Percentiles rank a stretch among this genome's conserved stretches.
These are phyloP conservation scores for Sebastolobus altivelis DNA, from an alignment of 2,797 vertebrate species.

Conservation along the genomic window DNA sequence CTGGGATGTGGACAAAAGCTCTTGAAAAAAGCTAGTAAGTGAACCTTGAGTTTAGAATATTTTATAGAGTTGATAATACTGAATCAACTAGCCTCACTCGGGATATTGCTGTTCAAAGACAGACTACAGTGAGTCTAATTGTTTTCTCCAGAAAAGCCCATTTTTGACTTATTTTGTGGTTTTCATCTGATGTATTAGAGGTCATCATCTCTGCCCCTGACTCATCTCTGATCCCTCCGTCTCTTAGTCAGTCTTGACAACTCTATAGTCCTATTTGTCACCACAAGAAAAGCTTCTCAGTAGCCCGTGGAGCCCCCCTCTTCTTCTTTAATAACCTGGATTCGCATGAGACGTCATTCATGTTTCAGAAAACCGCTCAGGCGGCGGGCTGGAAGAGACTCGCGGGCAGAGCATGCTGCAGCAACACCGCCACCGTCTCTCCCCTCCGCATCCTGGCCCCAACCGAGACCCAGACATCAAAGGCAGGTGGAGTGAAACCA, in stretches of 20 bases:
- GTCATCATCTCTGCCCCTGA: conserved; percentile 47
- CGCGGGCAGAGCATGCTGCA: conserved; percentile 55
- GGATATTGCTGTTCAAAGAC: conserved; percentile 9
- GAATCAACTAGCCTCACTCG: fast-evolving
- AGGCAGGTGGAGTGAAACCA: conserved; percentile 89
- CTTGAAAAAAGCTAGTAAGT: background rate
- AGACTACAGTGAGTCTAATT: background rate
- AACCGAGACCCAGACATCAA: conserved; percentile 86
- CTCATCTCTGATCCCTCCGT: conserved; percentile 51
- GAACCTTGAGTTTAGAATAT: background rate
- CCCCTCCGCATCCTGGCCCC: conserved; percentile 71
- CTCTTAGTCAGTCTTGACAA: conserved; percentile 51
- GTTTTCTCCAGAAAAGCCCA: conserved; percentile 10
- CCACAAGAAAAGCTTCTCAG: conserved; percentile 67
- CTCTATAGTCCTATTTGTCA: conserved; percentile 57
- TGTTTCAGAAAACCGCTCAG: conserved; percentile 40
- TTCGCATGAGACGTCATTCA: conserved; percentile 70
- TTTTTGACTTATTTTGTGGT: conserved; percentile 17
- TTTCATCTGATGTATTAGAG: conserved; percentile 36
- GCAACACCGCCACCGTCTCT: conserved; percentile 53
- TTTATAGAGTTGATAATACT: background rate
- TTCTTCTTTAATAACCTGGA: conserved; percentile 61
- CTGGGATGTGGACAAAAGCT: background rate
- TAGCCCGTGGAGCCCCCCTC: conserved; percentile 14
- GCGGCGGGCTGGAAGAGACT: conserved; percentile 59